Evolutionary conservation across 1,140 invertebrate genomes (phyloP).

Genomic region (Magallana angulata): DNA sequence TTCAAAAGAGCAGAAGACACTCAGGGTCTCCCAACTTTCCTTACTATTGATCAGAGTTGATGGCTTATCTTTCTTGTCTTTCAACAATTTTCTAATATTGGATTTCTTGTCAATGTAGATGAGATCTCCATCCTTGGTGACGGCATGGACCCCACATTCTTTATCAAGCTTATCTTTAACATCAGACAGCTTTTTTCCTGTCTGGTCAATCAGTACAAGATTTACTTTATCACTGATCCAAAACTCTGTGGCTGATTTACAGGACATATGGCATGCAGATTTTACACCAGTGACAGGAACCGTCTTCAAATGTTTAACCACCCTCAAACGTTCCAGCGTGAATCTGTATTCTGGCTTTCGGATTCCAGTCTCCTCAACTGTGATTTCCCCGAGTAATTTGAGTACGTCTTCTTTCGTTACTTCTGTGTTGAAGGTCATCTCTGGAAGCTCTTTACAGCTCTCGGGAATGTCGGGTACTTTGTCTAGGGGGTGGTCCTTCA

Average conservation of each 20-base stretch:
- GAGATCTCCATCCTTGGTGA: background rate
- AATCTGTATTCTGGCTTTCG: background rate
- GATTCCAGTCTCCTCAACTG: background rate
- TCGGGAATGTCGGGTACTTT: background rate
- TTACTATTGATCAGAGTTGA: background rate
- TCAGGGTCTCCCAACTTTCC: background rate
- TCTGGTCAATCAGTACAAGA: background rate
- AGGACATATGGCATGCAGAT: background rate
- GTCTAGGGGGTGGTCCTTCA: background rate
- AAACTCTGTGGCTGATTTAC: background rate
- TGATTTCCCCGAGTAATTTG: constrained; percentile 5
- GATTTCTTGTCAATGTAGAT: constrained; percentile 3
- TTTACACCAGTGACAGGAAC: background rate
- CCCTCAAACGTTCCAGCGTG: background rate
- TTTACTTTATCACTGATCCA: constrained; percentile 1
- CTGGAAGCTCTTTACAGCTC: background rate
- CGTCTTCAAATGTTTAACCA: background rate
- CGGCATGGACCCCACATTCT: background rate
- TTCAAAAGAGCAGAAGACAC: background rate
- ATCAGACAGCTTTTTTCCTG: background rate
- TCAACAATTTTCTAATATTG: background rate
- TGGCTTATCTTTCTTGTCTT: background rate
- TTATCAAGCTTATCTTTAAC: constrained; percentile 3
- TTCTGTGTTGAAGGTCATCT: background rate
- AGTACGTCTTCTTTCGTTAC: background rate